Conservation (phyloP, 2,113 vertebrate genomes). For the Lanius collurio region DNA sequence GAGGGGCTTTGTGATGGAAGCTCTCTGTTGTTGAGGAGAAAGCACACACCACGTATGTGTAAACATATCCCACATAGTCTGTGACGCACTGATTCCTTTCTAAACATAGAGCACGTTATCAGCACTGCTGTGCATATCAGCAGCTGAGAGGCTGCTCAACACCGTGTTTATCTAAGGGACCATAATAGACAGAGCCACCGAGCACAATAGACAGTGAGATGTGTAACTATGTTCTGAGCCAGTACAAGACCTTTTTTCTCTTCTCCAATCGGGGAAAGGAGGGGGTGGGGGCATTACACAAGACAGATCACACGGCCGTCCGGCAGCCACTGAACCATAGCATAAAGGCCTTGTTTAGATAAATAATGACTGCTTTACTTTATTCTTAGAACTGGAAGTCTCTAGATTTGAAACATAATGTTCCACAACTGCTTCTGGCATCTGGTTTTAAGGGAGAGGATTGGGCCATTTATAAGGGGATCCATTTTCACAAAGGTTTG, state of each 20-base stretch:
- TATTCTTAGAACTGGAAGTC: slow-evolving; percentile 61
- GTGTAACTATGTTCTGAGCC: slow-evolving; percentile 54
- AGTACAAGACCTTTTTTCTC: slow-evolving; percentile 37
- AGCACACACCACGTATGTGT: background rate
- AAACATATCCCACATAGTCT: slow-evolving; percentile 24
- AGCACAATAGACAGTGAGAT: slow-evolving; percentile 65
- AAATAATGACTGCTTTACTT: slow-evolving; percentile 66
- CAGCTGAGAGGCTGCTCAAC: slow-evolving; percentile 44
- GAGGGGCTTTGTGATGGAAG: slow-evolving; percentile 19
- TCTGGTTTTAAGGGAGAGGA: slow-evolving; percentile 41
- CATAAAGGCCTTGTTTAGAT: slow-evolving; percentile 64
- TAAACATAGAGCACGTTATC: slow-evolving; percentile 66
- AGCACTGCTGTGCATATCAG: background rate
- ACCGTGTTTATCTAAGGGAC: slow-evolving; percentile 67
- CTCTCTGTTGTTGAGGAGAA: slow-evolving; percentile 6
- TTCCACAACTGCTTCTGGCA: slow-evolving; percentile 38
- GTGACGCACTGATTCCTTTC: slow-evolving; percentile 53
- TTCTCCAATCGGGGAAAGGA: slow-evolving; percentile 21
- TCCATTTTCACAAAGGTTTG: slow-evolving; percentile 56
- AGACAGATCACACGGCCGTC: slow-evolving; percentile 63
- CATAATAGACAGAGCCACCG: slow-evolving; percentile 24
- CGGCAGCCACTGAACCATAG: slow-evolving; percentile 49
- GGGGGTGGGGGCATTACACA: slow-evolving; percentile 56
- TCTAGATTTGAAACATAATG: slow-evolving; percentile 45
- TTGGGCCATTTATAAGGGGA: slow-evolving; percentile 26